Conservation (phyloP, 2,888 invertebrate species). For the Eristalis arbustorum region DNA sequence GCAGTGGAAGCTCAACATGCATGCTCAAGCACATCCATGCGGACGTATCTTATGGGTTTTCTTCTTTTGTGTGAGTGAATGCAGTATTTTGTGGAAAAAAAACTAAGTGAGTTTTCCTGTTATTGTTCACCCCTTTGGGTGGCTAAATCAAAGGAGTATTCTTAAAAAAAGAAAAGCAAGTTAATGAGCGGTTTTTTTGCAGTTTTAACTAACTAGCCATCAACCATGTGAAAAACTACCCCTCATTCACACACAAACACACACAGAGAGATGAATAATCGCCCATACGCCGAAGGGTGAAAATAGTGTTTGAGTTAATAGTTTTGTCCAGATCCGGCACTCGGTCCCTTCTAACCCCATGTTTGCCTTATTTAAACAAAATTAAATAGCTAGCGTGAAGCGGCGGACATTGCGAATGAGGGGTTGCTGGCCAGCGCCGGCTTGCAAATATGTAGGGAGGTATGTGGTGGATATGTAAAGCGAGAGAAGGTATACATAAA, state of each 20-base stretch:
- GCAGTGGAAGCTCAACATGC: slow-evolving; percentile 13
- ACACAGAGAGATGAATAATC: slow-evolving; percentile 5
- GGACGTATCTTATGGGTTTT: slow-evolving; percentile 27
- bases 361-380: slow-evolving; percentile 69
- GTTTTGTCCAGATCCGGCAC: slow-evolving; percentile 68
- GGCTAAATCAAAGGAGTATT: slow-evolving; percentile 38
- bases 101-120: slow-evolving; percentile 56
- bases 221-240: slow-evolving; percentile 30
- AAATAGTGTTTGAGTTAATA: slow-evolving; percentile 69
- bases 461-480: slow-evolving; percentile 34
- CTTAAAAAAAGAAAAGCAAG: slow-evolving; percentile 33
- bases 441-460: slow-evolving; percentile 35
- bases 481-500: slow-evolving; percentile 19
- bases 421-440: slow-evolving; percentile 53
- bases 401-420: slow-evolving; percentile 69
- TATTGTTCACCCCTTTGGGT: slow-evolving; percentile 22
- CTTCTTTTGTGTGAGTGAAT: background rate
- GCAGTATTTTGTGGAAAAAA: background rate
- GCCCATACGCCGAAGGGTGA: slow-evolving; percentile 36
- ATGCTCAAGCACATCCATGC: background rate
- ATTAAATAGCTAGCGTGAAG: slow-evolving; percentile 69
- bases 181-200: slow-evolving; percentile 20
- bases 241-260: slow-evolving; percentile 28
- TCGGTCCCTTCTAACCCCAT: slow-evolving; percentile 61
- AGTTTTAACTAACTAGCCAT: slow-evolving; percentile 50